A percentile compares a stretch with the other conserved stretches of the same genome.
These are phyloP conservation scores for Malacoraja senta DNA, from an alignment of 2,797 vertebrate genomes.

Conservation along the genomic window DNA sequence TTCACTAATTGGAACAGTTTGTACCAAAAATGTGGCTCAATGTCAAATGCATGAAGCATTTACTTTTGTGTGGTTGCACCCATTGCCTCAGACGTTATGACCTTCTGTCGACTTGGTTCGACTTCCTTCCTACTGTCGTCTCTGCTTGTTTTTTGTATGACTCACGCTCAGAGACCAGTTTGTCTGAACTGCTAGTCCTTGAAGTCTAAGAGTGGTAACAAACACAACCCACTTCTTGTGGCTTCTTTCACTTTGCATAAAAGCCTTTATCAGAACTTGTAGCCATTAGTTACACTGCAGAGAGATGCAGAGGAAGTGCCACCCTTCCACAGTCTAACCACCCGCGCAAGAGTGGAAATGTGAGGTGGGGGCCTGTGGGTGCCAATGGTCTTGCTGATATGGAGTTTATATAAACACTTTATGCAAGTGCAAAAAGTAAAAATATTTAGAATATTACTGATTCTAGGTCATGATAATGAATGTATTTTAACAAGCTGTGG, in stretches of 20 bases:
- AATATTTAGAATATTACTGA: conserved; percentile 8
- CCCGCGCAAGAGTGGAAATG: neutral
- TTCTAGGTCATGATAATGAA: neutral
- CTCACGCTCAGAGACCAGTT: conserved; percentile 9
- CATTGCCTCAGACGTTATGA: neutral
- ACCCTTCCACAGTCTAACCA: conserved; percentile 28
- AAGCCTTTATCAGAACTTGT: conserved; percentile 16
- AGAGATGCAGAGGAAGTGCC: conserved; percentile 5
- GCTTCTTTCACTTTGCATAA: conserved; percentile 9
- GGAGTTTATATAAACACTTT: neutral
- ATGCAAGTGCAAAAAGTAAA: neutral
- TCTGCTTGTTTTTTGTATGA: neutral
- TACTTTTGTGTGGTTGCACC: neutral
- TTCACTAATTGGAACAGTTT: neutral
- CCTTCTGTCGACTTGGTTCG: neutral
- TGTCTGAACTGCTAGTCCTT: conserved; percentile 11
- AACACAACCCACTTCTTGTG: conserved; percentile 13
- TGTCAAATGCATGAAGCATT: neutral
- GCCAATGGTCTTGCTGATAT: neutral
- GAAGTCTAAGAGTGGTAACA: neutral
- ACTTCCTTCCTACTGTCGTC: conserved; percentile 24
- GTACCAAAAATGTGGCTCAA: neutral
- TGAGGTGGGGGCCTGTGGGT: neutral
- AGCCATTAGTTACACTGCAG: neutral
- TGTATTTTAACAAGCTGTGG: neutral